Conservation (phyloP, 2,113 vertebrate species). For the Apeltes quadracus region DNA sequence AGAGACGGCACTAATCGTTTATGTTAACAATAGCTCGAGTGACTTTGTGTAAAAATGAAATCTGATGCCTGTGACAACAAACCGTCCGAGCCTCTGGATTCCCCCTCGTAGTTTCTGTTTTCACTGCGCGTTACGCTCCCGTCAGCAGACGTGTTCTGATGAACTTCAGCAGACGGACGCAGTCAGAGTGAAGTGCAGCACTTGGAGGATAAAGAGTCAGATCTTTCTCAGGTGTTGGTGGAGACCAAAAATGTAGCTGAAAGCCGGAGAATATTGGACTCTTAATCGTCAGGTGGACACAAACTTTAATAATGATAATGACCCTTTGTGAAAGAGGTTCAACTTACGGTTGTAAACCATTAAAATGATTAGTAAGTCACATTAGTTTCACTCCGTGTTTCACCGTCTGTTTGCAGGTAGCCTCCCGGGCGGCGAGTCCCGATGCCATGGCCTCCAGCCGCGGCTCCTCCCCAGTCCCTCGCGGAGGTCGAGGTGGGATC, state of each 20-base stretch:
- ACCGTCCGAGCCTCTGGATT: background rate
- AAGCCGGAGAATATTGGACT: background rate
- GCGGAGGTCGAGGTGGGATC: conserved; percentile 85
- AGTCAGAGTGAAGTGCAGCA: background rate
- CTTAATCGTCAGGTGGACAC: background rate
- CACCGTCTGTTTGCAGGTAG: conserved; percentile 64
- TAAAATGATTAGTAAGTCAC: background rate
- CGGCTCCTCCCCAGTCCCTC: conserved; percentile 91
- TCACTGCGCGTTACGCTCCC: background rate
- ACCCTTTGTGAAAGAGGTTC: background rate
- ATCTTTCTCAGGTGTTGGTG: background rate
- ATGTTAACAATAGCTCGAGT: background rate
- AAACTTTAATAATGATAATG: background rate
- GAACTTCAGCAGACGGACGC: background rate
- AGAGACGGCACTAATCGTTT: background rate
- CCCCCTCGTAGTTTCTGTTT: background rate
- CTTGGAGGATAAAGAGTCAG: background rate
- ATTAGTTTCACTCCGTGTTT: background rate
- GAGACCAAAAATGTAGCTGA: background rate
- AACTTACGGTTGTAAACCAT: background rate
- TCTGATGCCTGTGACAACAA: too few relatives aligned
- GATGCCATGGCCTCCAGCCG: conserved; percentile 96
- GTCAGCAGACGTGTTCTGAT: background rate
- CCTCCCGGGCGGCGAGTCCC: conserved; percentile 83
- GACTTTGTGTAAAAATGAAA: background rate